Conservation (phyloP, 2,797 vertebrate genomes). For the Sebastes nivosus region DNA sequence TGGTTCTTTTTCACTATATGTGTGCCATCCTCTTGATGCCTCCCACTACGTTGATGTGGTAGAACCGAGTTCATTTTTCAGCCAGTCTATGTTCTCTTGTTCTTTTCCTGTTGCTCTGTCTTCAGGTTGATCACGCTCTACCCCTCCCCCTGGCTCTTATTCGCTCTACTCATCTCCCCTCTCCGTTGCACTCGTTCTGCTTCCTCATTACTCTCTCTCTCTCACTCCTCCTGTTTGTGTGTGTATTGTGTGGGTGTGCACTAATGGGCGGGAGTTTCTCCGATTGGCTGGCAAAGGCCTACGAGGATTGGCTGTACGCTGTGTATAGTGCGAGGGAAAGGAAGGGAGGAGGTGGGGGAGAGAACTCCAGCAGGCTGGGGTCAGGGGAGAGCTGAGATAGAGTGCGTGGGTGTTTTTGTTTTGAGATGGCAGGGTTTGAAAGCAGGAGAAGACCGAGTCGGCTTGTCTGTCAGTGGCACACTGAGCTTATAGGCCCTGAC, state of each 20-base stretch:
- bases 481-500: slow-evolving; percentile 68
- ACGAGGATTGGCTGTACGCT: slow-evolving; percentile 71
- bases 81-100: slow-evolving; percentile 48
- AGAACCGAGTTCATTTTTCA: slow-evolving; percentile 40
- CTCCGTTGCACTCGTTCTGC: slow-evolving; percentile 61
- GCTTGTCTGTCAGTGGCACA: slow-evolving; percentile 74
- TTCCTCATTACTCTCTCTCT: slow-evolving; percentile 71
- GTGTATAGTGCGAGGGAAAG: slow-evolving; percentile 73
- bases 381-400: slow-evolving; percentile 80
- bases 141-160: slow-evolving; percentile 65
- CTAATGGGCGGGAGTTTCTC: slow-evolving; percentile 79
- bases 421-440: slow-evolving; percentile 86
- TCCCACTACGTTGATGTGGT: slow-evolving; percentile 9
- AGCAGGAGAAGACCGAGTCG: slow-evolving; percentile 74
- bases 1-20: background rate
- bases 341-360: slow-evolving; percentile 43
- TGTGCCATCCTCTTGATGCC: background rate
- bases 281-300: slow-evolving; percentile 79
- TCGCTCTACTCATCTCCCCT: slow-evolving; percentile 65
- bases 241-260: slow-evolving; percentile 82
- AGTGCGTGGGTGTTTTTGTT: slow-evolving; percentile 90
- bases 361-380: slow-evolving; percentile 78
- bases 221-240: slow-evolving; percentile 69
- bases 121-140: slow-evolving; percentile 58
- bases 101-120: slow-evolving; percentile 68